These are phyloP conservation scores for Onychostruthus taczanowskii DNA, from an alignment of 2,113 vertebrate genomes.

Conservation along the genomic window DNA sequence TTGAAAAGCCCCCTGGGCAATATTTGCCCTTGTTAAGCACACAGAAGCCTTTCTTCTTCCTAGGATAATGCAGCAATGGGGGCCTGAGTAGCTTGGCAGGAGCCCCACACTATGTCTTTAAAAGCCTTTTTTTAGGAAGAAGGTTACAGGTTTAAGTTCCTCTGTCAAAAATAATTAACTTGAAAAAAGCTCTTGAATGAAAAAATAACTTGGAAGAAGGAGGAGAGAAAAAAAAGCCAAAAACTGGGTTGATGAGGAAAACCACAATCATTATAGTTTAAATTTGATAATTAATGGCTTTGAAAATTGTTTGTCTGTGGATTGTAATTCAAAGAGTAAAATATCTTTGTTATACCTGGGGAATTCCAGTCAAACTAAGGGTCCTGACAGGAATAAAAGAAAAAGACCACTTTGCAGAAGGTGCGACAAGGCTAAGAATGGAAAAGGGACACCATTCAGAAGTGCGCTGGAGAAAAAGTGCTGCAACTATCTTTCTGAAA, in stretches of 20 bases:
- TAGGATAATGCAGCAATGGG: rapidly evolving
- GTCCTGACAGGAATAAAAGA: constrained; percentile 70
- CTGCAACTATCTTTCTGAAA: constrained; percentile 54
- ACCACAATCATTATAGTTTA: neutral
- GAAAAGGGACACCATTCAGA: constrained; percentile 69
- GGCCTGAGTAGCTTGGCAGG: neutral
- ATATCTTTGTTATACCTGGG: constrained; percentile 71
- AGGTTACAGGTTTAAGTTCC: neutral
- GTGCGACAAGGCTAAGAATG: constrained; percentile 62
- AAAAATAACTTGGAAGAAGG: neutral
- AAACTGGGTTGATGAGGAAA: neutral
- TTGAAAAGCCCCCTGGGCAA: rapidly evolving
- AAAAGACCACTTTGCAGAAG: constrained; percentile 61
- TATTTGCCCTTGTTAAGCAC: too few species aligned
- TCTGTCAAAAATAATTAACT: rapidly evolving
- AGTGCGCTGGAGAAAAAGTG: constrained; percentile 75
- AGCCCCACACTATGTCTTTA: rapidly evolving
- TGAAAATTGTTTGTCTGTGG: neutral
- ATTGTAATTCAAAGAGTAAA: neutral
- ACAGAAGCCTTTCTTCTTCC: rapidly evolving
- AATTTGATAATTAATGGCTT: neutral
- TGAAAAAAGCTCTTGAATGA: neutral
- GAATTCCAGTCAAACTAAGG: constrained; percentile 65
- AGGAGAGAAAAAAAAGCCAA: neutral
- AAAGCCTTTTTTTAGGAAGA: neutral